These are phyloP conservation scores for Aplocera efformata DNA, from an alignment of 2,888 invertebrate genomes.

Conservation along the genomic window DNA sequence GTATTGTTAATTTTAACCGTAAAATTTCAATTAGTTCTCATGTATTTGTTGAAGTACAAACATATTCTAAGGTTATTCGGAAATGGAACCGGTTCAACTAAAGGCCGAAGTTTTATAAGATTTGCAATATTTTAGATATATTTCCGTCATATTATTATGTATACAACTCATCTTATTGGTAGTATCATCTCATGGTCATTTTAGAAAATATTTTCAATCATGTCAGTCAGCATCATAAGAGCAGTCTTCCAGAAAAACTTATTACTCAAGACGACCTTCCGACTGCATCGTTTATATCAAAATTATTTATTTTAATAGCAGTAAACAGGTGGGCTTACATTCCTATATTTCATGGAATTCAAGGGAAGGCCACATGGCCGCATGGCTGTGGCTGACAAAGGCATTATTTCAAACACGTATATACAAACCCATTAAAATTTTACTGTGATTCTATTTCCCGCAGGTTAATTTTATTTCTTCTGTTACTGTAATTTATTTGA, in stretches of 20 bases:
- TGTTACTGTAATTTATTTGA: not conserved
- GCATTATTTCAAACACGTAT: conserved; percentile 10
- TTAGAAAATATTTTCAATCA: no score
- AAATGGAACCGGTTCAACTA: conserved; percentile 16
- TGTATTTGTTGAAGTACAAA: no score
- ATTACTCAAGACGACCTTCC: conserved; percentile 2
- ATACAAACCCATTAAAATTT: conserved; percentile 8
- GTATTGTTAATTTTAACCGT: no score
- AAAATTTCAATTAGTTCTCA: no score
- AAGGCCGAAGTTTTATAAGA: conserved; percentile 13
- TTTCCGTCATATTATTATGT: conserved; percentile 8
- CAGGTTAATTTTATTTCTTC: conserved; percentile 7
- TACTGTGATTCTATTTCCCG: conserved; percentile 12
- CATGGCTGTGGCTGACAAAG: conserved; percentile 18
- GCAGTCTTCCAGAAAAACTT: conserved; percentile 1
- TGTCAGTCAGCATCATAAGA: no score
- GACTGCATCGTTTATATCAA: not conserved
- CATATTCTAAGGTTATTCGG: conserved; percentile 7
- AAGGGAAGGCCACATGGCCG: conserved; percentile 55
- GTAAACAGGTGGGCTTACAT: conserved; percentile 13
- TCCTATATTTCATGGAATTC: conserved; percentile 38
- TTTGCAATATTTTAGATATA: conserved; percentile 4
- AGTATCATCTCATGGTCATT: not conserved
- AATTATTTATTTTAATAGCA: conserved; percentile 7
- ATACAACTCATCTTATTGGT: conserved; percentile 1